Evolutionary conservation across 2,797 vertebrate species (phyloP), one percentile per base, ranked within the genome.

Genomic region (Cynodonichthys magdalenae): DNA sequence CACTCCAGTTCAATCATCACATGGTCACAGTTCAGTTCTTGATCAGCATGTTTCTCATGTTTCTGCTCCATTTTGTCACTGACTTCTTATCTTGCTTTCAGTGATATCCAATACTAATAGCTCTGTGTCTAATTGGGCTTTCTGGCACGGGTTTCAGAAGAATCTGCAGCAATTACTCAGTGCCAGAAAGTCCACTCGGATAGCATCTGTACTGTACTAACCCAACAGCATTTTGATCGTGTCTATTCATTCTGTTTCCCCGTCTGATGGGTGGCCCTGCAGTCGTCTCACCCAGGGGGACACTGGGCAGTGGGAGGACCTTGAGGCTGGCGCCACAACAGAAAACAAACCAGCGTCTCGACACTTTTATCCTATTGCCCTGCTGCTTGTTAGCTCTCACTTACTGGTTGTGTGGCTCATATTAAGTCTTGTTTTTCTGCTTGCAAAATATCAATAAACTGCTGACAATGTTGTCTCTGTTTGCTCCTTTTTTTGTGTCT

Each of bases 371-470:
- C 97, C 97, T 87, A 97, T 99, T 91, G 97, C 97, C 89, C 94
- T 99, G 92, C 95, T 99, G 91, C 97, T 99, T 71, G 97, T 99
- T 95, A 99, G 97, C 94, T 99, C 97, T 56, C 97, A 99, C 91
- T 92, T 99, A 92, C 95, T 99, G 92, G 97, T 99, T 54, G 97
- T 99, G 92, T 99, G 97, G 97, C 96, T 99, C 90, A 99, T 99
- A 94, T 94, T 99, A 95, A 99, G 97, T 98, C 97, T 99, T 88
- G 97, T 98, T 83, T 96, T 99, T 95, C 94, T 99, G 92, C 95
- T 99, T 95, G 97, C 97, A 94, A 99, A 99, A 96, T 99, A 99
- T 93, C 97, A 99, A 97, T 99, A 95, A 97, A 96, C 90, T 93
- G 87, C 90, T 91, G 81, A 89, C 82, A 87, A 86, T 84, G 87